Evolutionary conservation across 2,888 invertebrate species (phyloP).

Genomic region (Leucania comma): DNA sequence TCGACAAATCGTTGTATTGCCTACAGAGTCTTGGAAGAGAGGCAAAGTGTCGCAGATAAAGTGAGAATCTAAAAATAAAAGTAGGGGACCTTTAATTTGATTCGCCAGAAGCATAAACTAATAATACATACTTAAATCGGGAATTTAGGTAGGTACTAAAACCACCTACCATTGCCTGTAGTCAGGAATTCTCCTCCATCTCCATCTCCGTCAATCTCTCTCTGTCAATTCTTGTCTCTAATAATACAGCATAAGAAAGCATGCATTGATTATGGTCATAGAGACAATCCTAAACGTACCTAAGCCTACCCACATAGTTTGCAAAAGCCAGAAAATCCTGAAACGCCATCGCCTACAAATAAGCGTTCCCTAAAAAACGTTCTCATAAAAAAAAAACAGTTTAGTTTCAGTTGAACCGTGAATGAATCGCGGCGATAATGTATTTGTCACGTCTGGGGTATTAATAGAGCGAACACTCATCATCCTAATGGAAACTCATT

Average conservation of each 20-base stretch:
- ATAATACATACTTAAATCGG: neutral
- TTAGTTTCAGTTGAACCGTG: slow-evolving; percentile 65
- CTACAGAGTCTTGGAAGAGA: no score
- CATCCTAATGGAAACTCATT: slow-evolving; percentile 74
- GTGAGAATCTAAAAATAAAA: no score
- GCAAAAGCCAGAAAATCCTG: neutral
- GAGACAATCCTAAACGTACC: neutral
- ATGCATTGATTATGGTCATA: neutral
- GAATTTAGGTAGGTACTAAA: neutral
- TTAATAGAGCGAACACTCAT: slow-evolving; percentile 74
- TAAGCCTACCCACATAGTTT: neutral
- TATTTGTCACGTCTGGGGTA: slow-evolving; percentile 76
- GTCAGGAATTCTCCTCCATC: no score
- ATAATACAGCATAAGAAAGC: neutral
- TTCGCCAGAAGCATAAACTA: neutral
- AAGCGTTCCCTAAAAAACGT: neutral
- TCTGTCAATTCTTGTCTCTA: neutral
- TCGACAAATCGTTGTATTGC: no score
- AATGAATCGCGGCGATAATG: slow-evolving; percentile 72
- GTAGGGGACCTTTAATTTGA: no score
- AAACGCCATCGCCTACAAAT: neutral
- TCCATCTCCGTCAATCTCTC: no score
- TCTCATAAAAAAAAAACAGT: slow-evolving; percentile 50
- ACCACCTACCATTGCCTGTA: no score
- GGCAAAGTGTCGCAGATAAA: no score